A percentile compares a stretch with the other conserved stretches of the same genome.
These are phyloP conservation scores for Momotus momota DNA, from an alignment of 2,797 vertebrate species.

Conservation along the genomic window DNA sequence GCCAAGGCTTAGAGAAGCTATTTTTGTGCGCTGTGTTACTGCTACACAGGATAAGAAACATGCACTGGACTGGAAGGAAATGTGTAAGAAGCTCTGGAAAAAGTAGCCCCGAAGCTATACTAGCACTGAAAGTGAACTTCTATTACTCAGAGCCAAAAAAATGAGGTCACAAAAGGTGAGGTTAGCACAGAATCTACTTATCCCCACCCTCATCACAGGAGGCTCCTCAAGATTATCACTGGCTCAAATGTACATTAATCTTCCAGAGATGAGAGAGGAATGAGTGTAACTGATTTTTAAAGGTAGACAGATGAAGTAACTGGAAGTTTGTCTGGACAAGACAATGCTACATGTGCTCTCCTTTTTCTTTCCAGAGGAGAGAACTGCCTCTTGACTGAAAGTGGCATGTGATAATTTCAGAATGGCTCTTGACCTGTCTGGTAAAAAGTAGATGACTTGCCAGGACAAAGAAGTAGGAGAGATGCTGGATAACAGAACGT, in stretches of 20 bases:
- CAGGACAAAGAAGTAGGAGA: not conserved
- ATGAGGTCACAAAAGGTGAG: constrained; percentile 7
- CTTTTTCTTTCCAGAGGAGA: not conserved
- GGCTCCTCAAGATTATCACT: not conserved
- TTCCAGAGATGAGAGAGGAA: not conserved
- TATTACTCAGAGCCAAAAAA: constrained; percentile 18
- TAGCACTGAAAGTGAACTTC: constrained; percentile 18
- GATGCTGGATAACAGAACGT: not conserved
- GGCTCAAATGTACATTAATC: constrained; percentile 6
- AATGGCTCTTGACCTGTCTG: not conserved
- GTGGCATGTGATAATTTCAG: not conserved
- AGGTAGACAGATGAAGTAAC: not conserved
- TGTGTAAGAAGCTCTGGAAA: not conserved
- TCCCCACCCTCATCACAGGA: not conserved
- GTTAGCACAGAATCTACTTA: not conserved
- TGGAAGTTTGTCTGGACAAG: not conserved
- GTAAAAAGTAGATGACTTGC: not conserved
- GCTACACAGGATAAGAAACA: not conserved
- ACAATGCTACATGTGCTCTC: not conserved
- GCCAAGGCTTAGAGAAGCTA: not conserved
- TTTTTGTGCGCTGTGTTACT: not conserved
- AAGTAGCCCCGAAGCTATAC: constrained; percentile 9
- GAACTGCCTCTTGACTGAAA: not conserved
- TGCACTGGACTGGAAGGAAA: constrained; percentile 21
- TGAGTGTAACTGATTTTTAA: not conserved